Percentiles rank a stretch among this genome's conserved stretches.
Conservation (phyloP, 2,113 vertebrate genomes). For the Lontra canadensis region DNA sequence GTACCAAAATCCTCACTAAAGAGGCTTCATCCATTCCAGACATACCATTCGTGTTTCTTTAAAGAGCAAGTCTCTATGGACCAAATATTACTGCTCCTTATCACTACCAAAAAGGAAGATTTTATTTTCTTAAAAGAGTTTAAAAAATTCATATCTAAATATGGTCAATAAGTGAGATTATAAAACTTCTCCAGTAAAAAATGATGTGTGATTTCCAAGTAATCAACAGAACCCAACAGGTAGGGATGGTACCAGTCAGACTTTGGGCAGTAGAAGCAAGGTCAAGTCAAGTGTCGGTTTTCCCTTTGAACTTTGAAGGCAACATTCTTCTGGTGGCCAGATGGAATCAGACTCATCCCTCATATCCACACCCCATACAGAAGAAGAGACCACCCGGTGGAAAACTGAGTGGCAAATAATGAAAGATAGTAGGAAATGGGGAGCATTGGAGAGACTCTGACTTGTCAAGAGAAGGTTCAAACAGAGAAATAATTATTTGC, state of each 20-base stretch:
- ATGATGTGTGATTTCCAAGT: not conserved
- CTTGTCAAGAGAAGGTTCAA: not conserved
- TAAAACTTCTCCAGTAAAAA: not conserved
- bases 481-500: not conserved
- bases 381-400: not conserved
- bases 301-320: not conserved
- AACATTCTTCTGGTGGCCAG: not conserved
- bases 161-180: not conserved
- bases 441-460: not conserved
- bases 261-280: not conserved
- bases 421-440: not conserved
- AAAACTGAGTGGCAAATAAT: not conserved
- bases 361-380: not conserved
- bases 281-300: not conserved
- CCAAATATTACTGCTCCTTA: not conserved
- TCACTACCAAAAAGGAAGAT: not conserved
- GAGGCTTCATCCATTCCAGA: not conserved
- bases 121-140: not conserved
- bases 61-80: not conserved
- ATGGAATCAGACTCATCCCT: not conserved
- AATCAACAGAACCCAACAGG: not conserved
- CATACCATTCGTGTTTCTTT: not conserved
- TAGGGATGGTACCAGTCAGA: not conserved
- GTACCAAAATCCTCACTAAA: not conserved
- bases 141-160: slow-evolving; percentile 10